Conservation (phyloP, 2,797 vertebrate genomes). For the Bovichtus diacanthus region DNA sequence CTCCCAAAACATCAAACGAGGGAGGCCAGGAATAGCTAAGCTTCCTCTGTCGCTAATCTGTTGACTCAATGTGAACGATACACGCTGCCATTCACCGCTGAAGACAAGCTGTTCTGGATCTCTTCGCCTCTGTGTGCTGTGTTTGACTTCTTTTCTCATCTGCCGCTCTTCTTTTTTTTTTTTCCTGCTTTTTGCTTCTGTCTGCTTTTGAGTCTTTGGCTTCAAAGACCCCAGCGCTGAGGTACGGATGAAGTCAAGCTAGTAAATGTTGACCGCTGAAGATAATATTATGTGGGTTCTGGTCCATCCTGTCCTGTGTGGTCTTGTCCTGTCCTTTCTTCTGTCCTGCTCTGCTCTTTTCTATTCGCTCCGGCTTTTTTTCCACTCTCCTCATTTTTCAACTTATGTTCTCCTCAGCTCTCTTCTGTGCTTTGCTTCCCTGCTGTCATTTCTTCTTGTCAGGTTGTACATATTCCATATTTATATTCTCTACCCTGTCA, state of each 20-base stretch:
- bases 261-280: constrained; percentile 1
- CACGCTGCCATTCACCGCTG: constrained; percentile 70
- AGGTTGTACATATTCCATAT: constrained; percentile 58
- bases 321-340: background rate
- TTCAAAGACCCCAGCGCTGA: constrained; percentile 45
- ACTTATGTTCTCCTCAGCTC: constrained; percentile 8
- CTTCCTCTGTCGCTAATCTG: constrained; percentile 86
- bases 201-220: constrained; percentile 24
- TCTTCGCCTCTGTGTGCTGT: constrained; percentile 46
- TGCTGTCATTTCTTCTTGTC: constrained; percentile 54
- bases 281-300: constrained; percentile 2
- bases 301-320: background rate
- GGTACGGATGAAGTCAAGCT: constrained; percentile 21
- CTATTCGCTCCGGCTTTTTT: background rate
- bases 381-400: background rate
- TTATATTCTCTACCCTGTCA: constrained; percentile 43
- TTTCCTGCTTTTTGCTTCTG: constrained; percentile 9
- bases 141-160: constrained; percentile 68
- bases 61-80: constrained; percentile 86
- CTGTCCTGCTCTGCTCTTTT: background rate
- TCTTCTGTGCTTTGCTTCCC: constrained; percentile 31
- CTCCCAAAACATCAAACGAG: constrained; percentile 86
- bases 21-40: constrained; percentile 81
- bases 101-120: constrained; percentile 77
- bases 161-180: background rate